Evolutionary conservation across 2,113 vertebrate species (phyloP).

Genomic region (Uria aalge): DNA sequence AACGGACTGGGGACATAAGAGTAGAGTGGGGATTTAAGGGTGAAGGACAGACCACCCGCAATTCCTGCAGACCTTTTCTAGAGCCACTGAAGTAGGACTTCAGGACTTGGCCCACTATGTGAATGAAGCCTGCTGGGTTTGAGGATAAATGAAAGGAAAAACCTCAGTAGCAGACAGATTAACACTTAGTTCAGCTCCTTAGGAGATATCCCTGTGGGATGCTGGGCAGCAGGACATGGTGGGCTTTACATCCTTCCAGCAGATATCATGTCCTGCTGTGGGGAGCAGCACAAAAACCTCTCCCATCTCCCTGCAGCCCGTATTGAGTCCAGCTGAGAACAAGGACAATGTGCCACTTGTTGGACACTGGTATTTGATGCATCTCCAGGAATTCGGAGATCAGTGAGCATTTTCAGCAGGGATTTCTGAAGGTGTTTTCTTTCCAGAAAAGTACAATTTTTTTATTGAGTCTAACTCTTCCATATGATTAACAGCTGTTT

Average conservation of each 20-base stretch:
- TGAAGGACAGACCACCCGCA: background rate
- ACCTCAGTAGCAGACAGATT: background rate
- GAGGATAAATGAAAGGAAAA: background rate
- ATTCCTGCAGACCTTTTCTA: background rate
- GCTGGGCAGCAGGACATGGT: background rate
- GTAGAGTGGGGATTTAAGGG: too few relatives aligned
- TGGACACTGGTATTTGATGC: background rate
- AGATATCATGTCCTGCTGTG: background rate
- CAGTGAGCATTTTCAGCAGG: background rate
- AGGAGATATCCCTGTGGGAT: background rate
- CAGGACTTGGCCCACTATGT: background rate
- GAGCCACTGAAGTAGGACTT: background rate
- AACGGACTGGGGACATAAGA: fast-evolving
- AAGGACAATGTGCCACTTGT: background rate
- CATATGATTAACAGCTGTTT: background rate
- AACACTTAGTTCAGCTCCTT: background rate
- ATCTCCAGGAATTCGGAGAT: background rate
- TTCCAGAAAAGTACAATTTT: background rate
- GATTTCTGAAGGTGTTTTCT: background rate
- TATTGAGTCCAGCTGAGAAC: background rate
- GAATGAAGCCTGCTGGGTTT: background rate
- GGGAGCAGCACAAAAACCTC: background rate
- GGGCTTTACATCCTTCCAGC: background rate
- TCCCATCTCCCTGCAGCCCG: background rate
- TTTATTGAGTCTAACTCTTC: background rate